Base-by-base conservation (phyloP, 2,797 vertebrate species). In the Pygocentrus nattereri region DNA sequence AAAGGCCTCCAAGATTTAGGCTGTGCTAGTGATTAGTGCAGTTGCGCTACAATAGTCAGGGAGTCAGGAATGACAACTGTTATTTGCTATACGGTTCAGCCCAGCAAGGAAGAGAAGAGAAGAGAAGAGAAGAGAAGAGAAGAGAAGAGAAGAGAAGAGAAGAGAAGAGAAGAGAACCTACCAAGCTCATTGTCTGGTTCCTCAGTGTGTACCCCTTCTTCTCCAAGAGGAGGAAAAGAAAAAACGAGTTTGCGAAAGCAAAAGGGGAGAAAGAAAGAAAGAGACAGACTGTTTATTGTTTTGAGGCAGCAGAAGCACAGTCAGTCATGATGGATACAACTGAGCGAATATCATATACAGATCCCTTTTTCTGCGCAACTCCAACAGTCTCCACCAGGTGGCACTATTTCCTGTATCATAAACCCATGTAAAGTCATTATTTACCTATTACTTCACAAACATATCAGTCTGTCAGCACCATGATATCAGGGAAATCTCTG, bases 201-300 rank as follows among this genome's bases (percentile, higher is more conserved):
- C 87, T 99, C 98, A 23, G 97, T 97, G 91, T 98, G 97, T 92
- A 99, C 96, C 93, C 97, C 97, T 96, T 99, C 98, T 99, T 99
- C 98, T 99, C 97, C 97, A 98, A 94, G 91, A 86, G 89, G 89
- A 81, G 54, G 30, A 70, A 18, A 49, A 2, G n/a, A 5, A 62
- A 49, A 59, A 23, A 79, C 19, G 62, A 74, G 67, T 30, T 58
- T 47, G 23, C 52, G 31, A 74, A 34, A 76, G 80, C 80, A 0
- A 34, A 76, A 80, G 87, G 87, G 73, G 5, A 89, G 85, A 88
- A 41, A 85, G 88, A 81, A 68, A 77, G 4, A 81, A 25, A 49
- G 47, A 76, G 59, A 87, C 84, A 86, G 23, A 25, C 6, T 47
- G 75, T 82, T 81, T 68, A 82, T 31, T 86, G 59, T 72, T 61